phyloP scores from a whole-genome alignment of 2,113 vertebrate species.

The Orthochromis malagaraziensis region DNA sequence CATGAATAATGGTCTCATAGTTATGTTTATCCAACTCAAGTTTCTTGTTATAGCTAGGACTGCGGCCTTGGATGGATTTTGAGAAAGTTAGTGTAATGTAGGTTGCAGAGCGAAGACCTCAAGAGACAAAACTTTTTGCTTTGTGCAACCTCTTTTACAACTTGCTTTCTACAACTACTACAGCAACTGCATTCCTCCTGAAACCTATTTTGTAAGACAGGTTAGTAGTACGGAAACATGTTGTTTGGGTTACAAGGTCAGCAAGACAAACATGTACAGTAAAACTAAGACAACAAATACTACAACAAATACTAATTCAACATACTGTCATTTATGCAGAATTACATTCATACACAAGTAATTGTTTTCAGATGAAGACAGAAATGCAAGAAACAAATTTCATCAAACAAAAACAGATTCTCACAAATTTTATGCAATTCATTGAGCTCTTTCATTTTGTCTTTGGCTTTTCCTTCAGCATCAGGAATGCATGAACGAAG shows the following conservation, averaged over 20 bases:
- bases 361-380: background rate
- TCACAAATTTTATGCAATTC: background rate
- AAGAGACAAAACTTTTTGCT: background rate
- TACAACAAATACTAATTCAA: background rate
- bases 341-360: background rate
- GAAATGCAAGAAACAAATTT: background rate
- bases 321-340: background rate
- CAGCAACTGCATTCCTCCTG: background rate
- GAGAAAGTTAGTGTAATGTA: background rate
- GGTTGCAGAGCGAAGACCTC: background rate
- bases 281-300: background rate
- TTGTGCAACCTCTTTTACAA: background rate
- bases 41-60: background rate
- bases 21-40: background rate
- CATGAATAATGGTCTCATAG: background rate
- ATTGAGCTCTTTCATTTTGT: background rate
- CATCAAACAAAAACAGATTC: background rate
- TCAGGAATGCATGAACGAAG: constrained; percentile 1
- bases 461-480: constrained; percentile 10
- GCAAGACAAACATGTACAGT: background rate
- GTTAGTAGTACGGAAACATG: background rate
- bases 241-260: background rate
- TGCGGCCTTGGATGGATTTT: background rate
- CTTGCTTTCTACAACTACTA: background rate
- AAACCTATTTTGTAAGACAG: background rate